Base-by-base conservation (phyloP, 2,797 vertebrate species). In the Argyrosomus regius region DNA sequence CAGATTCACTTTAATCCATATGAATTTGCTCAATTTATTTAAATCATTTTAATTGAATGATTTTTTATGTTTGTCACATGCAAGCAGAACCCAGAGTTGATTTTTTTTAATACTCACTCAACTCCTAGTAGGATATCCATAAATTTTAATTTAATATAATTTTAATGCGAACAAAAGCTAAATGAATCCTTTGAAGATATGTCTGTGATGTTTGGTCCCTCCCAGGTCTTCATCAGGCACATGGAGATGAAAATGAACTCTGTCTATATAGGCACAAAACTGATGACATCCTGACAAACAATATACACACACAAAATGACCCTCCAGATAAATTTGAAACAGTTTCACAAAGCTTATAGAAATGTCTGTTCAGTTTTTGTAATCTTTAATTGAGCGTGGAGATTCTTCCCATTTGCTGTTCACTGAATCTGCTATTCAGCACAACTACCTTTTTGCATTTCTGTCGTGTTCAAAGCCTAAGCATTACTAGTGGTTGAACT, bases 361-460 rank as follows among this genome's bases (percentile, higher is more conserved):
- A 52, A 26, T 28, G 46, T 31, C 5, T 49, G 1, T 43, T n/a
- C 5, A 50, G 6, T 28, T 48, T 24, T 24, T 35, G 2, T 11
- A 8, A 46, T 26, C 35, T 59, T 35, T 53, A 46, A 35, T 71
- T 11, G 31, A 50, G 0, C 11, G 35, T 61, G 31, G 43, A 70
- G 59, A 53, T 35, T 18, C 2, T 48, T 0, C 41, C 1, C 1
- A 22, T 57, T 35, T 56, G 7, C 12, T 3, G 11, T 2, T 46
- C 5, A 31, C 18, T 28, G 24, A 45, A 45, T 64, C n/a, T 57
- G 52, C 41, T 59, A 12, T 75, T 66, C 13, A 22, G 9, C 24
- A 39, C 20, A 68, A n/a, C 26, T 54, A 8, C 20, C 11, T 28
- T 79, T 64, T 65, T 46, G 16, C 11, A 50, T 60, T 65, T 69